Base-by-base conservation (phyloP, 2,797 vertebrate species). In the Coracias cyanogaster region DNA sequence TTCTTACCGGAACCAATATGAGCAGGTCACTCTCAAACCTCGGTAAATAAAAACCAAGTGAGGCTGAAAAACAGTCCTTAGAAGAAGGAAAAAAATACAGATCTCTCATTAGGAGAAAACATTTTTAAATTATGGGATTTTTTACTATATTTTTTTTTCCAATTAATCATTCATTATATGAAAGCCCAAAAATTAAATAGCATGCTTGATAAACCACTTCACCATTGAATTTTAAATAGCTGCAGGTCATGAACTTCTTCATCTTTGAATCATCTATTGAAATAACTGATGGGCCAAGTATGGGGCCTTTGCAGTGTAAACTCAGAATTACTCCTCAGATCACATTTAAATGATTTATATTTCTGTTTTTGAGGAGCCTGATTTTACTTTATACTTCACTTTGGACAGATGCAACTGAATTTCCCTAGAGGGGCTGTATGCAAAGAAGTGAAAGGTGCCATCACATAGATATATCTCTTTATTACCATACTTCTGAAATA, bases 401-500 rank as follows among this genome's bases (percentile, higher is more conserved):
- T 89, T 48, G 61, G 49, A 78, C 41, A 82, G 35, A 64, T 70
- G 48, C 33, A 46, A 66, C 52, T 52, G 41, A 86, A 82, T 69
- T 82, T 86, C 29, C 37, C 39, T n/a, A 13, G 52, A 78, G 43
- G 57, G 37, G 5, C 22, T 58, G 7, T 28, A 52, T 18, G 87
- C 52, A 71, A 86, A 85, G n/a, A 48, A 78, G 37, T 39, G 37
- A 89, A 93, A 81, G 57, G 80, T 71, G 69, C 15, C 17, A 67
- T 57, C 28, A 35, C 29, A 25, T 17, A 87, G 33, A 80, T 80
- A 52, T 15, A 49, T 60, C 16, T 62, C 49, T 95, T 70, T 87
- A 86, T 93, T 88, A 62, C 31, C 25, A 8, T 9, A 28, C 39
- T 81, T 87, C 81, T 86, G 90, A 92, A 94, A 92, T 22, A 26